A percentile compares a stretch with the other conserved stretches of the same genome.
phyloP scores from a whole-genome alignment of 2,113 vertebrate genomes.

The human (Homo sapiens) region GRCh38 chrX:43818001-43818500 shows the following conservation, averaged over 20 bases:
- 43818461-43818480: not conserved
- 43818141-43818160: not conserved
- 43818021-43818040: not conserved
- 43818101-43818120: not conserved
- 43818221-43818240: not conserved
- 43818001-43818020: not conserved
- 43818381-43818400: not conserved
- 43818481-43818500: not conserved
- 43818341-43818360: not conserved
- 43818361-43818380: not conserved
- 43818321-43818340: not conserved
- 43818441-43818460: not conserved
- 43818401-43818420: not conserved
- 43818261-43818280: not conserved
- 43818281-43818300: not conserved
- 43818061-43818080: not conserved
- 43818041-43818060: not conserved
- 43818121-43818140: not conserved
- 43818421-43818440: slow-evolving; percentile 21
- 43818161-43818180: not conserved
- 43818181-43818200: not conserved
- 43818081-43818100: not conserved
- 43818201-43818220: not conserved
- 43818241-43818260: not conserved
- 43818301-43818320: not conserved